Base-by-base conservation (phyloP, 2,797 vertebrate genomes). In the Xenopus petersii region DNA sequence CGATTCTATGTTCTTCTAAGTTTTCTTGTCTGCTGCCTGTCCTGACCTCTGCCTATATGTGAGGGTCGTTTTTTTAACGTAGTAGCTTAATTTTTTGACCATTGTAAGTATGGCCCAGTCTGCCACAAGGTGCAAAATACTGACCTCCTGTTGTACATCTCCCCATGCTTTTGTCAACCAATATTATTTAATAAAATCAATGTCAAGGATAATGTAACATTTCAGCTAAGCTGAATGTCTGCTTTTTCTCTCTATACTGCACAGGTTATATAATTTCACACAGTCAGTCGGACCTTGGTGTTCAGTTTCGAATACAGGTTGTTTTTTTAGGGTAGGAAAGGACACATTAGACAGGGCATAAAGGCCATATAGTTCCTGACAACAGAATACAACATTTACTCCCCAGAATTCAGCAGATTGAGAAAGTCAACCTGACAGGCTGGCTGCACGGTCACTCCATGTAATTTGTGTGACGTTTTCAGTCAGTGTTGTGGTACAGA, bases 391-490 rank as follows among this genome's bases (percentile, higher is more conserved):
- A 24, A 49, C 33, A 54, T 13, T 64, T 30, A 16, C 60, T n/a
- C 62, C 62, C 42, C 10, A 12, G 26, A 11, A n/a, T 26, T 15
- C 12, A 64, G n/a, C 26, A 56, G 62, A 64, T 55, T 15, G 24
- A 73, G 49, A 36, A 6, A 26, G 55, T 36, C 17, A 51, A 33
- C 56, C 16, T 74, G 64, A 74, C 64, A 74, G 55, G 55, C 56
- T 67, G 65, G 12, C 21, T 16, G 7, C 21, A 67, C 8, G 9
- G 62, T 74, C 56, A 74, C 56, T 74, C 64, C 64, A 74, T 42
- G 12, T 51, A 48, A 9, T n/a, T 49, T 54, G 11, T 46, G 13
- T 61, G 54, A 74, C 6, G 12, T 56, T 46, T 48, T 10, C 24
- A 21, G 49, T 58, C 54, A 65, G 6, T 42, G 36, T 42, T 69